Evolutionary conservation across 53 echinoderm and acorn worm genomes (phyloP).

Genomic region (Temnopleurus reevesii): DNA sequence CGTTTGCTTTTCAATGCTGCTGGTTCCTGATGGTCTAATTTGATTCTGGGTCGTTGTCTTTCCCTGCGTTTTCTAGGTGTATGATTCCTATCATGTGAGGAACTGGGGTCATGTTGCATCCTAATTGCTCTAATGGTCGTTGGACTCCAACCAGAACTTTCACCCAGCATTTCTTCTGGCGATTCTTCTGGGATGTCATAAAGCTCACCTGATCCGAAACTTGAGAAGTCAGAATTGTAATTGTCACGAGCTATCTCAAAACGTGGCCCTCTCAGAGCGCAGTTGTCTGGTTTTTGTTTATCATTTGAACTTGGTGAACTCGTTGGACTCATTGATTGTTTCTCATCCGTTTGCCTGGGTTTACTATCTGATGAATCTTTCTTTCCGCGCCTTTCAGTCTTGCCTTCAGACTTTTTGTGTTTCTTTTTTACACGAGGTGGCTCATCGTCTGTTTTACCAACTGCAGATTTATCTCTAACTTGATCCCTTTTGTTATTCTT

Average conservation of each 20-base stretch:
- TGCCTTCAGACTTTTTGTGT: conserved; percentile 7
- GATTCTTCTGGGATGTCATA: conserved; percentile 95
- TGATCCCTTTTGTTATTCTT: background rate
- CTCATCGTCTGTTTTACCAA: conserved; percentile 22
- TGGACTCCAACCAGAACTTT: background rate
- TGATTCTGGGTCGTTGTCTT: background rate
- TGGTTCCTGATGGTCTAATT: background rate
- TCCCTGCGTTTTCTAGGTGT: background rate
- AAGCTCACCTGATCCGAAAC: conserved; percentile 73
- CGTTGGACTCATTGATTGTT: background rate
- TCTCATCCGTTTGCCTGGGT: background rate
- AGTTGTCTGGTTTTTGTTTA: background rate
- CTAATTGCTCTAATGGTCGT: conserved; percentile 26
- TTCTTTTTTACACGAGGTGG: conserved; percentile 3
- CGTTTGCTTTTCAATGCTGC: background rate
- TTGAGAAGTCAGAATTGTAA: conserved; percentile 65
- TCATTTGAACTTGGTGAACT: conserved; percentile 5
- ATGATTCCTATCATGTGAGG: background rate
- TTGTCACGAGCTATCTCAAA: conserved; percentile 63
- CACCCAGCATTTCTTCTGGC: conserved; percentile 68
- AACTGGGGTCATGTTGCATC: background rate
- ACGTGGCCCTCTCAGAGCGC: conserved; percentile 8
- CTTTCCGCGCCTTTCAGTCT: conserved; percentile 1
- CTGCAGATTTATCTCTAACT: background rate
- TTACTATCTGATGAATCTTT: conserved; percentile 35